A percentile compares a stretch with the other conserved stretches of the same genome.
Evolutionary conservation across 1,140 invertebrate genomes (phyloP).

Genomic region (Neelides sp.): DNA sequence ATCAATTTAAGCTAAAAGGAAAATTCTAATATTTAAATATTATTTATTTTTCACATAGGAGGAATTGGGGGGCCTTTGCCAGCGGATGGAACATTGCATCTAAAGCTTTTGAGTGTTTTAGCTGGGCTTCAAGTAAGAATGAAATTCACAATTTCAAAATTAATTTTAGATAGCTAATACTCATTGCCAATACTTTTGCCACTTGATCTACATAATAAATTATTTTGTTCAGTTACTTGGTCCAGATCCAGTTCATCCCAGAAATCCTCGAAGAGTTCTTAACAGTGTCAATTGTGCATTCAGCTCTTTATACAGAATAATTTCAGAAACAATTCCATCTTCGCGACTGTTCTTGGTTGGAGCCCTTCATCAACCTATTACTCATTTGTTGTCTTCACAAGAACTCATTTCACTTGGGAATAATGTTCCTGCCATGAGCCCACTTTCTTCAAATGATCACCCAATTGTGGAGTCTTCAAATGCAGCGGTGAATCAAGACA

Average conservation of each 20-base stretch:
- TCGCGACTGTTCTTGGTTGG: conserved; percentile 85
- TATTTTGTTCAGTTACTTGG: too few relatives aligned
- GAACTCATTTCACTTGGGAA: conserved; percentile 23
- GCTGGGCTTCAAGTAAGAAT: conserved; percentile 32
- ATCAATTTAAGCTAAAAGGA: too few relatives aligned
- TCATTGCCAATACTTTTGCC: conserved; percentile 43
- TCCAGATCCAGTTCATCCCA: conserved; percentile 30
- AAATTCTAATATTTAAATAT: too few relatives aligned
- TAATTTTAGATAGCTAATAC: conserved; percentile 44
- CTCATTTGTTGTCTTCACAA: conserved; percentile 54
- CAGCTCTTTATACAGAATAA: conserved; percentile 71
- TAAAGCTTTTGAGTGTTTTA: conserved; percentile 30
- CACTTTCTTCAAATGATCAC: too few relatives aligned
- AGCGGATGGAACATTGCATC: conserved; percentile 18
- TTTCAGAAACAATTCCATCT: conserved; percentile 79
- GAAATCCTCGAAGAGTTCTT: conserved; percentile 45
- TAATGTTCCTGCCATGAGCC: conserved; percentile 12
- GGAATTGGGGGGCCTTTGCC: conserved; percentile 28
- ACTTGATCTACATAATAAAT: conserved; percentile 9
- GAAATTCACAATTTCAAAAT: neutral
- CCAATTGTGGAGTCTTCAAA: conserved; percentile 57
- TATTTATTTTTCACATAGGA: conserved; percentile 2
- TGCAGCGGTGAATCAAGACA: conserved; percentile 53
- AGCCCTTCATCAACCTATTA: conserved; percentile 77
- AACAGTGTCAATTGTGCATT: conserved; percentile 78